Evolutionary conservation across 2,888 invertebrate genomes (phyloP).

Genomic region (Ceratothoa steindachneri): DNA sequence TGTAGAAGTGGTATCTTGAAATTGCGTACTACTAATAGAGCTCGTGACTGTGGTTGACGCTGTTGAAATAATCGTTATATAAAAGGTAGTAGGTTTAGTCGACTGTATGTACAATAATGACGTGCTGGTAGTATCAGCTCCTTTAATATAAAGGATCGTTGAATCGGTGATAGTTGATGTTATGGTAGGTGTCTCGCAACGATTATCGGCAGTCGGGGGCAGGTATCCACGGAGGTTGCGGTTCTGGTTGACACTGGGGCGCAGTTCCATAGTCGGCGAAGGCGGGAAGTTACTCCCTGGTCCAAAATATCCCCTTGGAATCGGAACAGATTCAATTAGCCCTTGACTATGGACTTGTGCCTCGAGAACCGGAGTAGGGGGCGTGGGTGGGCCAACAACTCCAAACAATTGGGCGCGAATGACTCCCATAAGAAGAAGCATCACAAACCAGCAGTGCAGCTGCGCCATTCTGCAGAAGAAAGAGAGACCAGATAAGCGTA

Average conservation of each 20-base stretch:
- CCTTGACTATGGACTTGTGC: too few relatives aligned
- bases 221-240: neutral
- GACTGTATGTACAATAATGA: too few relatives aligned
- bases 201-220: neutral
- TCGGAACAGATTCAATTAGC: too few relatives aligned
- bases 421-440: neutral
- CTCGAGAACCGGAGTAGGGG: too few relatives aligned
- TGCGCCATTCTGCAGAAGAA: neutral
- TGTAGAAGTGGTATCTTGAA: neutral
- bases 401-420: too few relatives aligned
- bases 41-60: neutral
- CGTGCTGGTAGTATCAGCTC: too few relatives aligned
- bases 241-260: too few relatives aligned
- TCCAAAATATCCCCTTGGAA: too few relatives aligned
- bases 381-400: too few relatives aligned
- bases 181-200: neutral
- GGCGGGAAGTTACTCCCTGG: too few relatives aligned
- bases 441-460: neutral
- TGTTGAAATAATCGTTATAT: neutral
- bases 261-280: too few relatives aligned
- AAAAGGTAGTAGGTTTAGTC: neutral
- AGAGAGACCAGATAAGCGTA: neutral
- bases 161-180: neutral
- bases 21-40: neutral
- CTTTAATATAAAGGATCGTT: too few relatives aligned